phyloP scores from a whole-genome alignment of 2,113 vertebrate species.

The Ellobius talpinus region DNA sequence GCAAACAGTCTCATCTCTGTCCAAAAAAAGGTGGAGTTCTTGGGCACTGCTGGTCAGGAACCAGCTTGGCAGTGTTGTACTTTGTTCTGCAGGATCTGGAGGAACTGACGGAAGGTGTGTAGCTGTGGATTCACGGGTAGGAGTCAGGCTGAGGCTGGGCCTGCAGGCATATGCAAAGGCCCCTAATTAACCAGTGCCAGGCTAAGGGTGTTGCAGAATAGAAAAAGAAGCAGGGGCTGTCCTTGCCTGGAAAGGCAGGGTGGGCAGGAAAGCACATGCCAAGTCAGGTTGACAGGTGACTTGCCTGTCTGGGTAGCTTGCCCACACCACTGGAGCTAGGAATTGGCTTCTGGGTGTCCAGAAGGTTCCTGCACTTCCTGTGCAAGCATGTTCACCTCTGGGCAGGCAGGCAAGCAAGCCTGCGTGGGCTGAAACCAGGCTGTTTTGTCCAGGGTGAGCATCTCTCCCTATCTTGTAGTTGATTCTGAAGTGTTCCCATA shows the following conservation, averaged over 20 bases:
- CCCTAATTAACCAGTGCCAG: background rate
- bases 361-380: background rate
- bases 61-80: background rate
- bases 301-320: background rate
- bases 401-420: background rate
- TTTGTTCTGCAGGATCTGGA: background rate
- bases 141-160: background rate
- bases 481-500: slow-evolving; percentile 83
- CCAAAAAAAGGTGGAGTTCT: background rate
- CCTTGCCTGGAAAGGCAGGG: background rate
- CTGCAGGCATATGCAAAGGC: too few species aligned
- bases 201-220: too few species aligned
- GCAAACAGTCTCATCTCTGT: background rate
- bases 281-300: background rate
- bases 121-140: background rate
- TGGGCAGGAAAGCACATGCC: background rate
- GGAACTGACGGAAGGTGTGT: background rate
- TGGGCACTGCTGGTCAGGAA: background rate
- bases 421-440: background rate
- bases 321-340: background rate
- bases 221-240: background rate
- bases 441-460: slow-evolving; percentile 56
- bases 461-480: slow-evolving; percentile 47
- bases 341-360: background rate
- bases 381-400: background rate